Base-by-base conservation (phyloP, 2,113 vertebrate species). In the Myrmecophaga tridactyla region DNA sequence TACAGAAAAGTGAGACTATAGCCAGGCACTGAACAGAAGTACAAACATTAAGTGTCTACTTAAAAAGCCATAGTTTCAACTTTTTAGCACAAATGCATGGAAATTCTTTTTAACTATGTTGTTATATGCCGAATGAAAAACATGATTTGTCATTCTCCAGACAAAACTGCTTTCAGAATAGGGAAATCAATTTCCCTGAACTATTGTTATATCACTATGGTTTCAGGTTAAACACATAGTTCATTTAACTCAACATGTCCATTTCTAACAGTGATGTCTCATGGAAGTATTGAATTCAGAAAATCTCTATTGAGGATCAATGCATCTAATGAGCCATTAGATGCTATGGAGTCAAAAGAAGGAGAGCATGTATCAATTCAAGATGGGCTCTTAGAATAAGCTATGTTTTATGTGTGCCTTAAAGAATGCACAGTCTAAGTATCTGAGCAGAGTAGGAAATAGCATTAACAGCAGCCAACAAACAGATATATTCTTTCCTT, bases 91-190 rank as follows among this genome's bases (percentile, higher is more conserved):
- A 82, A 69, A 87, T n/a, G 6, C 10, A 29, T 46, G 43, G 63
- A 89, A 93, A 70, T 11, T 27, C 41, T 88, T 39, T 62, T 83
- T 73, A 90, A 73, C 23, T 46, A 23, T 8, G 15, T 65, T 76
- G 62, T 36, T 95, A 18, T 48, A 51, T 34, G 29, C 13, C 53
- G 94, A 76, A 56, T 36, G 60, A 41, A 90, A 92, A 92, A n/a
- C 34, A 93, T 6, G 36, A 43, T 15, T 15, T 67, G 18, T 20
- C 46, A 69, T 75, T 78, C 25, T 94, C 60, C 39, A 76, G 72
- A 76, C n/a, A 94, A 80, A 93, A 81, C 39, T 86, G 48, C 72
- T 92, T 86, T 90, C 73, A 76, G 60, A 83, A 89, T 6, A 88
- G 53, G 6, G 31, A 75, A 53, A 76, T 51, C 27, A 8, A 76